Base-by-base conservation (phyloP, 1,140 invertebrate genomes). In the Aphelenchoides besseyi region DNA sequence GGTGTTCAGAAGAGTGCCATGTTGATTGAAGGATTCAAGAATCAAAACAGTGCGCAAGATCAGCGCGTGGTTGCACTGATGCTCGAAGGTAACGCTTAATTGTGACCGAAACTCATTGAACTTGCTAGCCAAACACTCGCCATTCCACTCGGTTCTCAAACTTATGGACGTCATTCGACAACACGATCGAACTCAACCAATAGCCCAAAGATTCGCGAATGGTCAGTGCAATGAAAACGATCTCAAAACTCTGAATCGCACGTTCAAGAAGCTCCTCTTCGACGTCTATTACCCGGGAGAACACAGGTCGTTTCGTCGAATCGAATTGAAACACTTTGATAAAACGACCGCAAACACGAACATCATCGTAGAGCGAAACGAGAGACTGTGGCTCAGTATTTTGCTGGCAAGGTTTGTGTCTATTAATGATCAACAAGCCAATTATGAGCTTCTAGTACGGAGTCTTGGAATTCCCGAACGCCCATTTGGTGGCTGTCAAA, bases 11-110 rank as follows among this genome's bases (percentile, higher is more conserved):
- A 37, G 36, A 41, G 36, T 23, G 63, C 32, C 30, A 36, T 16
- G 12, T 30, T 36, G 1, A 66, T 66, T 53, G 63, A 66, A 8
- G 63, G 63, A 26, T 66, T 59, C 55, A 59, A 37, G 63, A 36
- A 33, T 1, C 28, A 53, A 1, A 33, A 12, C 3, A 18, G 36
- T 12, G 26, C 16, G n/a, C 5, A 8, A 5, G 55, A 12, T 8
- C 55, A 59, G 18, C 55, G 55, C 55, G 12, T 8, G 12, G 23
- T 59, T 5, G 55, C 5, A 8, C 23, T 59, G 26, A 8, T 59
- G 26, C 41, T 48, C 41, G 41, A 48, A 23, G 41, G 41, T 48
- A 23, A 48, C n/a, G n/a, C n/a, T n/a, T n/a, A n/a, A n/a, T n/a
- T n/a, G n/a, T n/a, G n/a, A n/a, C n/a, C n/a, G 41, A 16, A 23